Evolutionary conservation across 2,113 vertebrate genomes (phyloP).

Genomic region (Muntiacus muntjak): DNA sequence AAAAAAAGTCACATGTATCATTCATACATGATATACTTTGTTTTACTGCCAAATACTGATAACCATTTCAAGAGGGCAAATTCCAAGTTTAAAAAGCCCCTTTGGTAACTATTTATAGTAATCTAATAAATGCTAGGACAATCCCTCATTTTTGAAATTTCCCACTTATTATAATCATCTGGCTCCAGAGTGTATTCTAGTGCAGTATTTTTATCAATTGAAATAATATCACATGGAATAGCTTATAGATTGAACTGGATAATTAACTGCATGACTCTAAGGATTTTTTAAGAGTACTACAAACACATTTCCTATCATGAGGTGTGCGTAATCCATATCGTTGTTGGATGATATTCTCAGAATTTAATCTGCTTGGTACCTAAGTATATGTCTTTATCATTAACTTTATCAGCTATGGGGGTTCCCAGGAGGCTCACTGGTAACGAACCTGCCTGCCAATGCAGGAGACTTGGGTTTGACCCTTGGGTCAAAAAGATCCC

Average conservation of each 20-base stretch:
- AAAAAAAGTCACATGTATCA: not conserved
- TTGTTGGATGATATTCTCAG: not conserved
- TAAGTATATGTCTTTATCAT: not conserved
- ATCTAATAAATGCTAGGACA: not conserved
- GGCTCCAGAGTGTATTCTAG: not conserved
- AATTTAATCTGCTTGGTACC: not conserved
- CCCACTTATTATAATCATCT: not conserved
- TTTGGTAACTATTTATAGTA: not conserved
- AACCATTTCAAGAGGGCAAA: slow-evolving; percentile 22
- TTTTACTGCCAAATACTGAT: not conserved
- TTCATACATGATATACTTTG: not conserved
- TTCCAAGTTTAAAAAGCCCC: not conserved
- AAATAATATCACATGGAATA: not conserved
- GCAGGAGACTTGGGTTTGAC: not conserved
- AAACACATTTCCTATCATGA: not conserved
- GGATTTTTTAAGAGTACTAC: not conserved
- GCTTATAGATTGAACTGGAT: not conserved
- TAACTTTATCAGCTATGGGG: not conserved
- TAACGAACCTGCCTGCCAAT: not conserved
- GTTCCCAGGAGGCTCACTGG: not conserved
- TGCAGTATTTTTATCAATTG: not conserved
- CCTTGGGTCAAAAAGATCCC: not conserved
- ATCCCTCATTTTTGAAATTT: not conserved
- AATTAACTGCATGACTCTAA: not conserved
- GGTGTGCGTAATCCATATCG: not conserved